Evolutionary conservation across 2,797 vertebrate genomes (phyloP).

Genomic region (Holocentrus rufus): DNA sequence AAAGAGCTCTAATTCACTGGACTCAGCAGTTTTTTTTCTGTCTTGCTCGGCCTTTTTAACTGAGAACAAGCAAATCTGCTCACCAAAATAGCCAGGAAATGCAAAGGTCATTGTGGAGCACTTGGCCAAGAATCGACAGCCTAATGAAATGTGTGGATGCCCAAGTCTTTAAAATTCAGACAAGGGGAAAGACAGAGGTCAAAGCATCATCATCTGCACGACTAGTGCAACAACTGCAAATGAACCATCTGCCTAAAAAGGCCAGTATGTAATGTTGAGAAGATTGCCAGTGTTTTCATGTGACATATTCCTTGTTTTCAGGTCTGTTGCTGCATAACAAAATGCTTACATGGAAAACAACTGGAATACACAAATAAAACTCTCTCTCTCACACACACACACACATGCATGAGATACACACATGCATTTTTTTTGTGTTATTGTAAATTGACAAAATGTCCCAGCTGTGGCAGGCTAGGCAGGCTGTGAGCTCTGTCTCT

Average conservation of each 20-base stretch:
- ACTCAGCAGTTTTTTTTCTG: slow-evolving; percentile 55
- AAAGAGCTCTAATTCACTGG: slow-evolving; percentile 55
- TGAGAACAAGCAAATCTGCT: slow-evolving; percentile 35
- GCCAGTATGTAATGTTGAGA: not conserved
- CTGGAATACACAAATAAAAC: slow-evolving; percentile 1
- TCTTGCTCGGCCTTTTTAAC: slow-evolving; percentile 51
- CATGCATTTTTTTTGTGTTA: slow-evolving; percentile 10
- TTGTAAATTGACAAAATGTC: slow-evolving; percentile 54
- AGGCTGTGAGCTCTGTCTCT: slow-evolving; percentile 57
- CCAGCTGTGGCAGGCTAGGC: slow-evolving; percentile 32
- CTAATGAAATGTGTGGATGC: slow-evolving; percentile 23
- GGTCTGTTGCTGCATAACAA: not conserved
- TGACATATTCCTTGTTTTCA: not conserved
- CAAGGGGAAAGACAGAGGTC: slow-evolving; percentile 13
- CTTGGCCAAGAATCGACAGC: slow-evolving; percentile 46
- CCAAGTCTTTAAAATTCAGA: slow-evolving; percentile 17
- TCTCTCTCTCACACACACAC: slow-evolving; percentile 9
- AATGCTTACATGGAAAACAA: slow-evolving; percentile 12
- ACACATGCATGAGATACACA: not conserved
- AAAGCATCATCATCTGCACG: slow-evolving; percentile 16
- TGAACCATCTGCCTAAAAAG: not conserved
- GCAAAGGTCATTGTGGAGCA: slow-evolving; percentile 53
- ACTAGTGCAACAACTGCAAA: not conserved
- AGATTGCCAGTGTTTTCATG: not conserved
- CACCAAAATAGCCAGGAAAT: slow-evolving; percentile 50